Evolutionary conservation across 2,113 vertebrate species (phyloP).

Genomic region (Channa argus): DNA sequence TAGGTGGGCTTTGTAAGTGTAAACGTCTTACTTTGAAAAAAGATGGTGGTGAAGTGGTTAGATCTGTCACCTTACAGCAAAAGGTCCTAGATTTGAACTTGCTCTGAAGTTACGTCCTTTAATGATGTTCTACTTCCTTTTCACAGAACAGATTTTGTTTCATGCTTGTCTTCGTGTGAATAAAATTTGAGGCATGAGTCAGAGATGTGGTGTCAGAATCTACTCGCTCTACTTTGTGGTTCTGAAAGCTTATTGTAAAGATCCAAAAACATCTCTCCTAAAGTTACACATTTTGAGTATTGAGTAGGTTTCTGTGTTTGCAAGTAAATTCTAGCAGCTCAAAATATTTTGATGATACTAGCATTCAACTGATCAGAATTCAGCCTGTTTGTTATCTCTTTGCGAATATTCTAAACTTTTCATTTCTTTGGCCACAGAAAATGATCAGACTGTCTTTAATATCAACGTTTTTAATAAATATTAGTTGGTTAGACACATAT

Average conservation of each 20-base stretch:
- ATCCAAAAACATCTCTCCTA: not conserved
- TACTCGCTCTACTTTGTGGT: too few species aligned
- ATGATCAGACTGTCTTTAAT: not conserved
- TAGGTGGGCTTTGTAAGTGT: not conserved
- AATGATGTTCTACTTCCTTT: too few species aligned
- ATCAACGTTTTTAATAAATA: not conserved
- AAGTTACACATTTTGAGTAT: not conserved
- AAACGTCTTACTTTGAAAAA: not conserved
- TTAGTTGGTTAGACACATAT: not conserved
- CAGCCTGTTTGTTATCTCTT: not conserved
- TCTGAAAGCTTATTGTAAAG: not conserved
- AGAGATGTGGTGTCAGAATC: not conserved
- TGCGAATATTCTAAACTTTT: not conserved
- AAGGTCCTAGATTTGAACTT: too few species aligned
- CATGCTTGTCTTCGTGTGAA: not conserved
- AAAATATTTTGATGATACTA: not conserved
- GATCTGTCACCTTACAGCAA: too few species aligned
- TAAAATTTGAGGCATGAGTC: slow-evolving; percentile 15
- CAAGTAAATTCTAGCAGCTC: not conserved
- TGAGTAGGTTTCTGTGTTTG: not conserved
- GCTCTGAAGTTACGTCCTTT: too few species aligned
- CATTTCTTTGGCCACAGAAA: not conserved
- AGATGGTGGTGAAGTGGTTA: too few species aligned
- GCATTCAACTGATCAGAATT: not conserved
- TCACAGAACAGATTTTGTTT: too few species aligned